Evolutionary conservation across 2,797 vertebrate species (phyloP), one percentile per base, ranked within the genome.

Genomic region (Melanogrammus aeglefinus): DNA sequence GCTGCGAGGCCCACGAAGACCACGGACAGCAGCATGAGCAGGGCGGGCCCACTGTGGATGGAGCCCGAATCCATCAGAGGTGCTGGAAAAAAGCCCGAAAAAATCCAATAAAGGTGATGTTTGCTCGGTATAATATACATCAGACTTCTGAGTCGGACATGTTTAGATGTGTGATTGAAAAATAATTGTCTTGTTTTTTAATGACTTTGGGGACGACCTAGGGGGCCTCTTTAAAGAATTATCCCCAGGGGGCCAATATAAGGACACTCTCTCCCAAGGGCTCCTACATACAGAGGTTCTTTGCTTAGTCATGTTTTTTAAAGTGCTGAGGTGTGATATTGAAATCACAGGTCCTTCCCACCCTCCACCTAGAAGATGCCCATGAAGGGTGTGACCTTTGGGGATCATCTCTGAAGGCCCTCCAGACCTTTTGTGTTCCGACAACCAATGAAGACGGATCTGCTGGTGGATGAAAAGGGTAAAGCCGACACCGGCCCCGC

Each of bases 1-100:
- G 97, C 95, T 12, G 95, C 96, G 89, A 98, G 89, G 86, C 97
- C 97, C 3, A 98, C 92, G 76, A 97, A 96, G 1, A 97, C 97
- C 86, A 97, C 96, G 0, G 95, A 96, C 76, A 99, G 86, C 79
- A 99, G 92, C 96, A 99, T 96, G 73, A 99, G 88, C 96, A 97
- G 96, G 0, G 97, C 97, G 0, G 97, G 97, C 76, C 97, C 96
- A 88, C 96, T 98, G 84, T 97, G 97, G 75, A 97, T 94, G 0
- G 95, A 81, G 76, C 94, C 95, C 73, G 96, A 95, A 87, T 98
- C 96, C 77, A 99, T 96, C 38, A 98, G 91, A 0, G 97, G 96
- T 13, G 97, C 97, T 99, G 90, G 35, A 77, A 80, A 75, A 10
- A 69, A 38, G 80, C 2, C 24, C 16, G 73, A 39, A 24, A 24